Percentiles rank a stretch among this genome's conserved stretches.
phyloP scores from a whole-genome alignment of 1,140 invertebrate species.

The Trachymyrmex cornetzi region DNA sequence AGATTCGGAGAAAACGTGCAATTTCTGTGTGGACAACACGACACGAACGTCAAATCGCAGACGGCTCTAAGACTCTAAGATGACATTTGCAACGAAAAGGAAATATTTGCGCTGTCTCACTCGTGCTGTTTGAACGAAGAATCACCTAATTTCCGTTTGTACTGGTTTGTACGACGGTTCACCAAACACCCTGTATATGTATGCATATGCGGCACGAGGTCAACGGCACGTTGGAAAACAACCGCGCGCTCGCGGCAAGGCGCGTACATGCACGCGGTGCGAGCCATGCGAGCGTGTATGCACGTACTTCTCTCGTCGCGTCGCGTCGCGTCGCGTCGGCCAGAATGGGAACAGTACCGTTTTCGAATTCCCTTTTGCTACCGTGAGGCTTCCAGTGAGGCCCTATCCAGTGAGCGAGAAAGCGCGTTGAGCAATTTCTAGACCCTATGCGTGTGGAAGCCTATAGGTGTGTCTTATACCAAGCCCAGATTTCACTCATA shows the following conservation, averaged over 20 bases:
- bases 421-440: slow-evolving; percentile 24
- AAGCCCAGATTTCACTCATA: slow-evolving; percentile 27
- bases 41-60: not conserved
- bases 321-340: slow-evolving; percentile 27
- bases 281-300: too few species aligned
- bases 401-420: slow-evolving; percentile 21
- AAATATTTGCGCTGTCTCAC: slow-evolving; percentile 41
- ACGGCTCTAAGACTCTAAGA: not conserved
- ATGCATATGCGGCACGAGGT: slow-evolving; percentile 70
- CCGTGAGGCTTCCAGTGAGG: not conserved
- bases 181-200: slow-evolving; percentile 52
- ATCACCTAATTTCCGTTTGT: slow-evolving; percentile 52
- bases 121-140: slow-evolving; percentile 3
- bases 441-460: not conserved
- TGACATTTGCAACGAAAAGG: not conserved
- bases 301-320: too few species aligned
- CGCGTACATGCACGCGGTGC: slow-evolving; percentile 53
- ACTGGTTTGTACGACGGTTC: slow-evolving; percentile 39
- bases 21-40: slow-evolving; percentile 4
- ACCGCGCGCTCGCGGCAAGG: slow-evolving; percentile 64
- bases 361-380: slow-evolving; percentile 67
- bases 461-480: not conserved
- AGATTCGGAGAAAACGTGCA: not conserved
- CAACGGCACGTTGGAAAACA: slow-evolving; percentile 78
- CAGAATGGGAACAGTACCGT: slow-evolving; percentile 53